Percentiles rank a stretch among this genome's conserved stretches.
phyloP scores from a whole-genome alignment of 2,113 vertebrate genomes.

The Eonycteris spelaea region DNA sequence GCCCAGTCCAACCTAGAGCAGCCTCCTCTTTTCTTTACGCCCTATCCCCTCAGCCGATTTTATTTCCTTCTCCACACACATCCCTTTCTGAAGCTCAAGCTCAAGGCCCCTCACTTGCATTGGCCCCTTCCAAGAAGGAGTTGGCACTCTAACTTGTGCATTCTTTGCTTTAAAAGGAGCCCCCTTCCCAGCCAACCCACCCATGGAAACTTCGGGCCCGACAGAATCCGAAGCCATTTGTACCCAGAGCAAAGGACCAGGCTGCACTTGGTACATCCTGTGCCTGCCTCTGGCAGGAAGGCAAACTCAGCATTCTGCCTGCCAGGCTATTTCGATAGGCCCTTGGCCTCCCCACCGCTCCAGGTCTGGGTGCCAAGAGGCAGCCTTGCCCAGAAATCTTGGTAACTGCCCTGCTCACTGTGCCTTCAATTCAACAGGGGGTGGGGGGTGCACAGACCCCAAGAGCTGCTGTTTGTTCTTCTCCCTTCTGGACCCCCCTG shows the following conservation, averaged over 20 bases:
- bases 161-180: not conserved
- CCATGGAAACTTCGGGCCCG: not conserved
- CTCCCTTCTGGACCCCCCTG: not conserved
- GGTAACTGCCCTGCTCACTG: not conserved
- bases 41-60: not conserved
- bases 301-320: not conserved
- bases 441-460: not conserved
- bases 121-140: not conserved
- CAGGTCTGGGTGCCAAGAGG: not conserved
- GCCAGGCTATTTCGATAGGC: not conserved
- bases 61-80: not conserved
- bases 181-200: no score
- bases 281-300: conserved; percentile 20
- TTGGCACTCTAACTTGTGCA: not conserved
- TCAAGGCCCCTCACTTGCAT: not conserved
- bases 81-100: not conserved
- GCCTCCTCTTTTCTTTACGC: not conserved
- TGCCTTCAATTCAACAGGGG: not conserved
- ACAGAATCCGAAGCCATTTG: not conserved
- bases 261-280: not conserved
- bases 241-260: not conserved
- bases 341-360: not conserved
- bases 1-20: no score
- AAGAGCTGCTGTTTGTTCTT: not conserved
- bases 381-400: not conserved